Evolutionary conservation across 2,797 vertebrate genomes (phyloP).

Genomic region (Mallotus villosus): DNA sequence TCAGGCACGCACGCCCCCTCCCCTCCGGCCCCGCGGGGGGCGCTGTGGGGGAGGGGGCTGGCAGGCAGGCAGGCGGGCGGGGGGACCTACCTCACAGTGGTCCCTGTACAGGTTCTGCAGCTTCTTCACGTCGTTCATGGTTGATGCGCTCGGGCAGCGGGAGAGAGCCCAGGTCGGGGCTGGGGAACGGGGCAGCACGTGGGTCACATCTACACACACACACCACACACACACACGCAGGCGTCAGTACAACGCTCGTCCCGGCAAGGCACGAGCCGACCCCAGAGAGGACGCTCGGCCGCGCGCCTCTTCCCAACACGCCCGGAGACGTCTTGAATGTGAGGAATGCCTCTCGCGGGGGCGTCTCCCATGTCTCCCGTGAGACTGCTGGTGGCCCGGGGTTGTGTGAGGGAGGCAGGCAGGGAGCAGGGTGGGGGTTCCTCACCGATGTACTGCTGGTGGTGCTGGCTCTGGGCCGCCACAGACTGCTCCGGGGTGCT

Average conservation of each 20-base stretch:
- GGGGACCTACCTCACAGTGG: conserved; percentile 88
- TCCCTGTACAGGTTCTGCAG: conserved; percentile 90
- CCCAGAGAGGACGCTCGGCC: background rate
- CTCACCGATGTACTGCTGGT: conserved; percentile 97
- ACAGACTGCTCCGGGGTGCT: conserved; percentile 87
- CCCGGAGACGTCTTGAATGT: too few species aligned
- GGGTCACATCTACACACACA: conserved; percentile 79
- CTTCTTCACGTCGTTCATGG: conserved; percentile 83
- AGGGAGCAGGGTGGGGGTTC: background rate
- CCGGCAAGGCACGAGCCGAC: too few species aligned
- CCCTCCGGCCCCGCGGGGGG: background rate
- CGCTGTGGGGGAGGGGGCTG: background rate
- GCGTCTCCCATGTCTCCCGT: too few species aligned
- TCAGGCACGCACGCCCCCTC: background rate
- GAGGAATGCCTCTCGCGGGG: too few species aligned
- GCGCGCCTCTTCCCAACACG: too few species aligned
- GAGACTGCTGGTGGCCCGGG: background rate
- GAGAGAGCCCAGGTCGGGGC: conserved; percentile 79
- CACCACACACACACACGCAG: background rate
- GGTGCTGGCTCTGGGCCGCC: conserved; percentile 92
- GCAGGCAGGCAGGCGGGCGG: background rate
- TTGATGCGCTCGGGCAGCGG: conserved; percentile 86
- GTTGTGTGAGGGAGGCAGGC: background rate
- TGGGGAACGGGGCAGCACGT: conserved; percentile 87
- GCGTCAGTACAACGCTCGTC: too few species aligned